Evolutionary conservation across 2,797 vertebrate species (phyloP), one percentile per base, ranked within the genome.

Genomic region (Delichon dasypus): DNA sequence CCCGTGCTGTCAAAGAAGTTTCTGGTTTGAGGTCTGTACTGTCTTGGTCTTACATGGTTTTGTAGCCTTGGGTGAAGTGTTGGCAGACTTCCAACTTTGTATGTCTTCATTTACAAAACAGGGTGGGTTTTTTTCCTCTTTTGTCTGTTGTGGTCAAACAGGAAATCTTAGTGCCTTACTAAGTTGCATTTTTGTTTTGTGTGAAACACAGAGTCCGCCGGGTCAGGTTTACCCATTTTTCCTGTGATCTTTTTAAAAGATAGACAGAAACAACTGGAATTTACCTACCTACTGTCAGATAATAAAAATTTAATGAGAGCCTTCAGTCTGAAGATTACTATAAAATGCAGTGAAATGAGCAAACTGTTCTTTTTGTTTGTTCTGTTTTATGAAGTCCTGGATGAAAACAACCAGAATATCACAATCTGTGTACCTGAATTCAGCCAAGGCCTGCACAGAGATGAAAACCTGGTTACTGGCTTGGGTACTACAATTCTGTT

Each of bases 391-490:
- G 58, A 95, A 98, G 98, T 97, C 74, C 68, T 97, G 65, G 97
- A 96, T 77, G 96, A 97, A 66, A 95, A 98, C 17, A 98, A 98
- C 30, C 86, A 88, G 57, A 99, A 99, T 90, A 80, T 97, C 68
- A 99, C 98, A 1, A 98, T 99, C 80, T 99, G 99, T 77, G 97
- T 97, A 45, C 99, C 99, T 93, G 97, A 98, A 80, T 98, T 99
- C 76, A 98, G 98, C 77, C 98, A 98, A 34, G 98, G 98, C 53
- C 95, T 97, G 14, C 98, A 98, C 92, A 98, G 97, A 54, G 99
- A 99, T 92, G 98, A 98, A 90, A 98, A 98, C 86, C 98, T 99
- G 60, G 99, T 99, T 90, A 98, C 98, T 8, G 94, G 95, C 26
- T 79, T 99, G 78, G 99, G 99, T 61, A 98, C 98, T 2, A 58